Conservation (phyloP, 2,113 vertebrate species). For the Castor canadensis region DNA sequence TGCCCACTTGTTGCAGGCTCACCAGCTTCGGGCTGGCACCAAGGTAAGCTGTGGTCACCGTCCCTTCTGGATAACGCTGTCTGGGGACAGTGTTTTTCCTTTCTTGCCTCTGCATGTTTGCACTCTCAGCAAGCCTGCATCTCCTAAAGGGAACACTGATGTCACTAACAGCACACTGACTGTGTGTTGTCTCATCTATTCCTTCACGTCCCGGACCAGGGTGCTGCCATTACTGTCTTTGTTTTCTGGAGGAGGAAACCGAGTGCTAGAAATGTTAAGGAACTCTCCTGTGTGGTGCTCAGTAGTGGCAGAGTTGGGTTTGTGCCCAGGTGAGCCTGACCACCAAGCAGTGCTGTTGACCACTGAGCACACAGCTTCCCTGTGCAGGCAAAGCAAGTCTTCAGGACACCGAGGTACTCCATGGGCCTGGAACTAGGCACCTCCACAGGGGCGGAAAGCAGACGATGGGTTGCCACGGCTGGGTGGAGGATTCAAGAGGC, state of each 20-base stretch:
- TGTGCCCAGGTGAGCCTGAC: too few relatives aligned
- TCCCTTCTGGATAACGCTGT: fast-evolving
- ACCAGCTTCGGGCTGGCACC: too few relatives aligned
- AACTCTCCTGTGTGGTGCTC: background rate
- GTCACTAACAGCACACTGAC: background rate
- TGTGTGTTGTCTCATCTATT: background rate
- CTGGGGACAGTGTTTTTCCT: background rate
- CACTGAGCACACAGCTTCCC: background rate
- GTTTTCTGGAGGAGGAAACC: background rate
- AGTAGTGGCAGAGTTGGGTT: background rate
- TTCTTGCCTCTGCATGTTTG: background rate
- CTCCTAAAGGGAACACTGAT: background rate
- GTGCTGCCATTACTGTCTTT: too few relatives aligned
- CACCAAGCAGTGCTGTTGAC: background rate
- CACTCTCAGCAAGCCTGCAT: background rate
- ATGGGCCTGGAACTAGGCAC: too few relatives aligned
- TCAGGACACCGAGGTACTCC: too few relatives aligned
- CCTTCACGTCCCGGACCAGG: too few relatives aligned
- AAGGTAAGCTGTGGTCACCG: background rate
- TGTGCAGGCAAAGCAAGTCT: too few relatives aligned
- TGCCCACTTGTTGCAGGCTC: too few relatives aligned
- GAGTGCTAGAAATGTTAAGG: background rate
- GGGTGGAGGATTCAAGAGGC: background rate
- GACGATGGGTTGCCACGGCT: background rate
- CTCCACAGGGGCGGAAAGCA: background rate